A percentile compares a stretch with the other conserved stretches of the same genome.
Conservation (phyloP, 2,797 vertebrate genomes). For the Phylloscopus collybita region DNA sequence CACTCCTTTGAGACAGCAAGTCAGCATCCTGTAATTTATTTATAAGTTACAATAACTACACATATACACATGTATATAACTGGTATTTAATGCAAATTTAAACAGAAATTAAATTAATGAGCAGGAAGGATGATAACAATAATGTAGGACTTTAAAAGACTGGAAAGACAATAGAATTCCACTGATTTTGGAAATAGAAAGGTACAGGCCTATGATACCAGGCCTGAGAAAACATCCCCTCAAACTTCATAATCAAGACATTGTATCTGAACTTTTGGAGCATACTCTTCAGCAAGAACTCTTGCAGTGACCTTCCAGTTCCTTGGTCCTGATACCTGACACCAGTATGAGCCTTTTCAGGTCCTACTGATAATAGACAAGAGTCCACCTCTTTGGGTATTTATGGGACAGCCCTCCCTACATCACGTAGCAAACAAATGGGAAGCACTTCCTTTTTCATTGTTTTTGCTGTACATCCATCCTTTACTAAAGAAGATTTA, state of each 20-base stretch:
- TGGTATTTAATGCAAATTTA: background rate
- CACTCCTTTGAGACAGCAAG: background rate
- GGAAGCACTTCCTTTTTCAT: background rate
- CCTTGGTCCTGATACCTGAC: background rate
- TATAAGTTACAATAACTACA: background rate
- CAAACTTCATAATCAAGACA: background rate
- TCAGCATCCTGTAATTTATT: background rate
- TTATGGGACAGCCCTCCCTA: background rate
- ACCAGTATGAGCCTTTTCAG: background rate
- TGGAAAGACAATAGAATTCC: background rate
- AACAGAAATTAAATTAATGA: background rate
- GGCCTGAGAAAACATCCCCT: background rate
- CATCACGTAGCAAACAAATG: background rate
- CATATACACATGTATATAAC: background rate
- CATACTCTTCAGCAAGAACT: background rate
- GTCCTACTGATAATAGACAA: accelerated
- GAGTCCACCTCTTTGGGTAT: background rate
- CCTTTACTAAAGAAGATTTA: background rate
- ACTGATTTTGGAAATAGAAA: background rate
- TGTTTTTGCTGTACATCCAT: background rate
- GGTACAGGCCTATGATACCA: background rate
- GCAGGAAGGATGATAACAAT: background rate
- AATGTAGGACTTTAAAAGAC: background rate
- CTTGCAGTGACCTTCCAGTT: background rate
- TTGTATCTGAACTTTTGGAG: background rate